These are phyloP conservation scores for Brachionichthys hirsutus DNA, from an alignment of 2,113 vertebrate species.

Conservation along the genomic window DNA sequence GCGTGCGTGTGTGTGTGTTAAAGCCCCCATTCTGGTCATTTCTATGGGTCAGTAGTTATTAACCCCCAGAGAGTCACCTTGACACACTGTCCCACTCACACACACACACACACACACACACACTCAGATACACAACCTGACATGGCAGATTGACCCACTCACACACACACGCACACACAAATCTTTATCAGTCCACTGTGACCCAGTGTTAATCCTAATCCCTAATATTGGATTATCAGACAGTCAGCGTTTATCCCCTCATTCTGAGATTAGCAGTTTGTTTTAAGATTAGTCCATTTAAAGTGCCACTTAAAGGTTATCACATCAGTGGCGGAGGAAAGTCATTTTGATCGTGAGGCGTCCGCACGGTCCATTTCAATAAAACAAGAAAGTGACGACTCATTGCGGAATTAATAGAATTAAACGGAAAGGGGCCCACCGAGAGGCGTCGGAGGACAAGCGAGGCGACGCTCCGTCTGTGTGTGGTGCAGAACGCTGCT, in stretches of 20 bases:
- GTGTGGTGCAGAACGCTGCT: too few species aligned
- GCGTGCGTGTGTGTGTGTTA: constrained; percentile 24
- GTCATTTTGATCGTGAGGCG: constrained; percentile 25
- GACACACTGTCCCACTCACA: constrained; percentile 25
- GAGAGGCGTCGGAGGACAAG: not conserved
- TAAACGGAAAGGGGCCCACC: constrained; percentile 26
- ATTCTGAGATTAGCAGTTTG: constrained; percentile 48
- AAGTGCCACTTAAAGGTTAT: constrained; percentile 58
- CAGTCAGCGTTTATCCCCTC: constrained; percentile 54
- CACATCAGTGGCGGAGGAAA: constrained; percentile 21
- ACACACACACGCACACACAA: constrained; percentile 2
- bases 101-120: constrained; percentile 2
- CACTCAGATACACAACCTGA: constrained; percentile 9
- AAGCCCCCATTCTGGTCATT: constrained; percentile 33
- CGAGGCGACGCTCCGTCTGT: too few species aligned
- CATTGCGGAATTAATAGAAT: constrained; percentile 24
- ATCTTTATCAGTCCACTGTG: constrained; percentile 42
- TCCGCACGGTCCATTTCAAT: not conserved
- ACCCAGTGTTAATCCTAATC: constrained; percentile 59
- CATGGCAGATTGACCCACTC: constrained; percentile 42
- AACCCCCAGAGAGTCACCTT: constrained; percentile 73
- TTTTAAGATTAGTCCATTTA: constrained; percentile 46
- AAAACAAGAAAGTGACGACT: constrained; percentile 7
- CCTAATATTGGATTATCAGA: constrained; percentile 60
- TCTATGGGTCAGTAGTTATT: constrained; percentile 69